These are phyloP conservation scores for Corythoichthys intestinalis DNA, from an alignment of 2,113 vertebrate species.

Conservation along the genomic window DNA sequence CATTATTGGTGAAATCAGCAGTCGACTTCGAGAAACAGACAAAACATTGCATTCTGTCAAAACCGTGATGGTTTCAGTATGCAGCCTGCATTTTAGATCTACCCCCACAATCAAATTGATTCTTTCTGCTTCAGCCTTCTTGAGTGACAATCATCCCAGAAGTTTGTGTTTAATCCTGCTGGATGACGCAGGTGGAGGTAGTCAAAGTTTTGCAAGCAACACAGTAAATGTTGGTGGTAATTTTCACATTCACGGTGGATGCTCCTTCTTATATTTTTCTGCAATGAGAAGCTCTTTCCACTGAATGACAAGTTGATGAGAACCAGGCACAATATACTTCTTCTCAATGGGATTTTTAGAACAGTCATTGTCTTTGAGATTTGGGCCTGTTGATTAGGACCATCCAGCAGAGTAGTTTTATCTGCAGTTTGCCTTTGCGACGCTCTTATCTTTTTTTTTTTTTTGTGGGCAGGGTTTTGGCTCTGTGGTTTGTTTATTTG, in stretches of 20 bases:
- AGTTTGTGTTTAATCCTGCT: slow-evolving; percentile 5
- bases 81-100: slow-evolving; percentile 5
- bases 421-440: slow-evolving; percentile 26
- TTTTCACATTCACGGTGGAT: not conserved
- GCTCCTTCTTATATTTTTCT: not conserved
- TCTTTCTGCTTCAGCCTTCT: slow-evolving; percentile 5
- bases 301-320: slow-evolving; percentile 1
- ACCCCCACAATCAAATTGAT: slow-evolving; percentile 10
- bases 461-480: slow-evolving; percentile 27
- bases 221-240: not conserved
- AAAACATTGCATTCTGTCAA: slow-evolving; percentile 1
- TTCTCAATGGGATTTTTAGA: not conserved
- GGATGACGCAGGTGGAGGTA: not conserved
- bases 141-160: slow-evolving; percentile 3
- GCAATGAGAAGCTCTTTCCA: not conserved
- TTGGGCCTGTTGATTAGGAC: slow-evolving; percentile 28
- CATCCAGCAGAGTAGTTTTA: slow-evolving; percentile 27
- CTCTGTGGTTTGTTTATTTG: slow-evolving; percentile 34
- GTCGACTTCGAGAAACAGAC: not conserved
- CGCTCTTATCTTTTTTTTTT: slow-evolving; percentile 32
- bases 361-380: slow-evolving; percentile 23
- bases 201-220: not conserved
- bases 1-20: not conserved
- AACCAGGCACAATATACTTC: not conserved
- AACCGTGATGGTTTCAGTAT: slow-evolving; percentile 2